These are phyloP conservation scores for Trichogramma dendrolimi DNA, from an alignment of 2,888 invertebrate species.

Conservation along the genomic window DNA sequence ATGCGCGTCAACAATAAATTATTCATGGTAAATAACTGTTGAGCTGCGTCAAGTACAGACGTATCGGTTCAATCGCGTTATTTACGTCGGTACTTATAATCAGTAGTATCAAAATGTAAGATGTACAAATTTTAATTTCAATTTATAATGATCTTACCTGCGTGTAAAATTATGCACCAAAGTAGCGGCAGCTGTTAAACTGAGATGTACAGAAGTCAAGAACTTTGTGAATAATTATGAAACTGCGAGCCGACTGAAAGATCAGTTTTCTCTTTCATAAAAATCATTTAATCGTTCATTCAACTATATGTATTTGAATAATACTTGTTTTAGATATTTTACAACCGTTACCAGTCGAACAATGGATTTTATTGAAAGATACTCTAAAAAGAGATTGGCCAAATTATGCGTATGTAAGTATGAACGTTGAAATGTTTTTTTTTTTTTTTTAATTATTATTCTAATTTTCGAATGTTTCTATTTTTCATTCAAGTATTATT, in stretches of 20 bases:
- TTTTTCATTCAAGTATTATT: slow-evolving; percentile 41
- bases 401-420: slow-evolving; percentile 1
- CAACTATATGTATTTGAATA: neutral
- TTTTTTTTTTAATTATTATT: neutral
- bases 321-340: slow-evolving; percentile 2
- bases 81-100: too few species aligned
- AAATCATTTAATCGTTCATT: too few species aligned
- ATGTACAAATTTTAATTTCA: too few species aligned
- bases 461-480: neutral
- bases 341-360: slow-evolving; percentile 21
- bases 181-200: too few species aligned
- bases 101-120: neutral
- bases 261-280: neutral
- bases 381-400: slow-evolving; percentile 33
- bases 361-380: slow-evolving; percentile 39
- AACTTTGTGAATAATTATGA: too few species aligned
- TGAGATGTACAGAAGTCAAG: too few species aligned
- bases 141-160: too few species aligned
- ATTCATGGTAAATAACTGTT: slow-evolving; percentile 6
- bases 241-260: too few species aligned
- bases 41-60: too few species aligned
- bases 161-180: too few species aligned
- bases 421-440: neutral
- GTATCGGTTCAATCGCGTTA: too few species aligned
- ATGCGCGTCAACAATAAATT: slow-evolving; percentile 4